These are phyloP conservation scores for Gastrophryne carolinensis DNA, from an alignment of 2,797 vertebrate genomes.

Conservation along the genomic window DNA sequence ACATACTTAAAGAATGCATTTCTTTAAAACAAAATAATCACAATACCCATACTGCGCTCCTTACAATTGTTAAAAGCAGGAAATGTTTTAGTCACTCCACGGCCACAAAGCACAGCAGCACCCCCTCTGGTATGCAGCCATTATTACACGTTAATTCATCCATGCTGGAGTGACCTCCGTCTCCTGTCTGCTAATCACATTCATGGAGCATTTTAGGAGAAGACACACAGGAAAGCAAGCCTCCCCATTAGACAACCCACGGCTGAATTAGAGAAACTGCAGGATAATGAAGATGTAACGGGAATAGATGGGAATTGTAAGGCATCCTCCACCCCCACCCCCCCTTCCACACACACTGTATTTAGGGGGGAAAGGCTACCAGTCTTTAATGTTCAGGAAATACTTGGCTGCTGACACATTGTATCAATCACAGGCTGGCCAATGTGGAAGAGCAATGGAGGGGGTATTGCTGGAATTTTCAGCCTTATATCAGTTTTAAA, in stretches of 20 bases:
- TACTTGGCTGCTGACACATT: neutral
- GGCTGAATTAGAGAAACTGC: neutral
- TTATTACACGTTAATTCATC: slow-evolving; percentile 13
- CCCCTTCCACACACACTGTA: too few relatives aligned
- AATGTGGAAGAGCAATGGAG: neutral
- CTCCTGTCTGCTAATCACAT: slow-evolving; percentile 6
- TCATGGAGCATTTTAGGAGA: neutral
- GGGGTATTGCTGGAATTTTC: neutral
- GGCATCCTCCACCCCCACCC: too few relatives aligned
- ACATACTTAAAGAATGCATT: too few relatives aligned
- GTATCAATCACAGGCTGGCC: neutral
- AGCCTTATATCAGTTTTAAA: too few relatives aligned
- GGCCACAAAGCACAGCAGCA: slow-evolving; percentile 54
- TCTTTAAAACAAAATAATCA: too few relatives aligned
- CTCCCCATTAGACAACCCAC: neutral
- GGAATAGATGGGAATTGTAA: too few relatives aligned
- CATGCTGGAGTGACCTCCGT: slow-evolving; percentile 22
- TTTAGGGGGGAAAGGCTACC: neutral
- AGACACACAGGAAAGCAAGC: neutral
- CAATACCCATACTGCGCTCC: too few relatives aligned
- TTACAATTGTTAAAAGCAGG: neutral
- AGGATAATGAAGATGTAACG: too few relatives aligned
- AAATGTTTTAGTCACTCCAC: neutral
- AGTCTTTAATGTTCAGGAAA: neutral
- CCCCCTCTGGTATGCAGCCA: slow-evolving; percentile 55